These are phyloP conservation scores for Barbus barbus DNA, from an alignment of 2,113 vertebrate species.

Conservation along the genomic window DNA sequence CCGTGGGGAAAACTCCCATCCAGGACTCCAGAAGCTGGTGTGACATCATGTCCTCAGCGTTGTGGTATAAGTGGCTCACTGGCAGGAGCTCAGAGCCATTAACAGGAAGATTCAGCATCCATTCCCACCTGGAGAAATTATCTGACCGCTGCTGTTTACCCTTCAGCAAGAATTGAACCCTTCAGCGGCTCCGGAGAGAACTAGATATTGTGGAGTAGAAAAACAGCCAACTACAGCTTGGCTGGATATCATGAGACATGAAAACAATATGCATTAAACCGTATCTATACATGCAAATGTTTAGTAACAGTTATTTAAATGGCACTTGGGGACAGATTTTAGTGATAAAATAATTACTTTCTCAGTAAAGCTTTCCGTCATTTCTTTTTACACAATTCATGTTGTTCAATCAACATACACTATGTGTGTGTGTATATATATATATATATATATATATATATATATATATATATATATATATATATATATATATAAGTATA, in stretches of 20 bases:
- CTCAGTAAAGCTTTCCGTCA: too few species aligned
- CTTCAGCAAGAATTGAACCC: constrained; percentile 4
- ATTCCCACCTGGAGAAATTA: constrained; percentile 26
- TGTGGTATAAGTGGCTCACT: constrained; percentile 6
- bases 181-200: background rate
- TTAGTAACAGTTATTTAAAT: too few species aligned
- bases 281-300: background rate
- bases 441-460: too few species aligned
- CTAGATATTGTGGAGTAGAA: background rate
- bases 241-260: background rate
- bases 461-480: too few species aligned
- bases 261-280: background rate
- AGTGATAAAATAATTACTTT: too few species aligned
- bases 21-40: background rate
- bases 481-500: too few species aligned
- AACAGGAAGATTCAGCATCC: constrained; percentile 11
- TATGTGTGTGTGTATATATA: too few species aligned
- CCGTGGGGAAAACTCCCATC: background rate
- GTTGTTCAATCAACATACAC: too few species aligned
- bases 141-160: background rate
- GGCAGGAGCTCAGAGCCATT: constrained; percentile 19
- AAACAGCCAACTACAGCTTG: too few species aligned
- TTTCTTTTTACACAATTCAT: too few species aligned
- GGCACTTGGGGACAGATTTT: too few species aligned
- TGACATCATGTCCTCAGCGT: too few species aligned